Base-by-base conservation (phyloP, 2,113 vertebrate genomes). In the Phoxinus phoxinus region DNA sequence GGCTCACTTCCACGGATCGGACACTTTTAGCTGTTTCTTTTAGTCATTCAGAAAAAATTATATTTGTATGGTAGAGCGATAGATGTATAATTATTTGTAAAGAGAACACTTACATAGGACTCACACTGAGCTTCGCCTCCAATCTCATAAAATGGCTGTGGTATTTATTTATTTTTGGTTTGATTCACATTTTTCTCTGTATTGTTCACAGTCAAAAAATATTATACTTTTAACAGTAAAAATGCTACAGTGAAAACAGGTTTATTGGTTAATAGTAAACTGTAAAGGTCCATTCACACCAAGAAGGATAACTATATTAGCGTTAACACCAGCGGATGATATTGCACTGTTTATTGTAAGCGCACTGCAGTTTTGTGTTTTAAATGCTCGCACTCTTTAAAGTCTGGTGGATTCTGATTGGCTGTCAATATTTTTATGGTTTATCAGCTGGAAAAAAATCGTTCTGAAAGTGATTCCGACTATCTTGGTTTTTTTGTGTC, bases 61-160 rank as follows among this genome's bases (percentile, higher is more conserved):
- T 46, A 21, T 81, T 81, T 81, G 15, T 30, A 41, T 5, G 2
- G 37, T 13, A 8, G 27, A 51, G 44, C 1, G 12, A 27, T 41
- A 65, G 78, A 81, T 21, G 19, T 67, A 8, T 81, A 46, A 46
- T 63, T 46, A 46, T 81, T 63, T 27, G n/a, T 46, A 63, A 19
- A 80, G 8, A 6, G n/a, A 44, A 35, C 75, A 56, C 65, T 69
- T 69, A 35, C 35, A 72, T 5, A 12, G 4, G 35, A 41, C 3
- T 71, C 35, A 3, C 10, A 21, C 7, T 72, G 69, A n/a, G 19
- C 21, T 72, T 72, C 2, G 4, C 23, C 7, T 37, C 1, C 1
- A 1, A 44, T 25, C 71, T 44, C 35, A 35, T 19, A 19, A 69
- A 35, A 35, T 21, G 7, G 3, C 8, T 5, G 6, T 30, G 27